These are phyloP conservation scores for Bombus confusus DNA, from an alignment of 1,140 invertebrate genomes.

Conservation along the genomic window DNA sequence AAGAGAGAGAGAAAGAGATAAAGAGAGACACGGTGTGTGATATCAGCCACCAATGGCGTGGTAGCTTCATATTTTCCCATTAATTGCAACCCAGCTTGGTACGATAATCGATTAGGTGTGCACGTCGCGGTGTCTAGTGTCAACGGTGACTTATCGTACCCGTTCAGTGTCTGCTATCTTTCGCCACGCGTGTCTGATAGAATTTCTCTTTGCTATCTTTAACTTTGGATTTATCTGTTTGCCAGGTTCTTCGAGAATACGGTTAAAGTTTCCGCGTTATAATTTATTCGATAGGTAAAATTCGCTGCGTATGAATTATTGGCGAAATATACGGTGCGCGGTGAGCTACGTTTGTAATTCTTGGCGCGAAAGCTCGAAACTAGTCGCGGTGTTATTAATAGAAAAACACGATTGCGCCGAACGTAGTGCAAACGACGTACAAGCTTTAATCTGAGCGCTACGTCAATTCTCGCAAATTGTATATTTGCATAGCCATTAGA, in stretches of 20 bases:
- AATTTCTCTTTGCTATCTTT: background rate
- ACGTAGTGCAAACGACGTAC: too few relatives aligned
- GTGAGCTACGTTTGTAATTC: background rate
- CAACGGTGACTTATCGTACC: background rate
- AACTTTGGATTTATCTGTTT: too few relatives aligned
- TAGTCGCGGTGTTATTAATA: background rate
- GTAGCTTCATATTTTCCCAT: slow-evolving; percentile 35
- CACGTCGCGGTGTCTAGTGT: background rate
- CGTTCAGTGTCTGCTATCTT: background rate
- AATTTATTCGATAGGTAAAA: background rate
- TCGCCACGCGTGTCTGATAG: background rate
- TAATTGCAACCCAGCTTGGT: slow-evolving; percentile 1
- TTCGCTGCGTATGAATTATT: background rate
- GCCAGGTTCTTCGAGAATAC: too few relatives aligned
- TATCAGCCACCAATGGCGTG: background rate
- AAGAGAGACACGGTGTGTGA: background rate
- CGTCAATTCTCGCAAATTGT: background rate
- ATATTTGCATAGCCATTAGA: background rate
- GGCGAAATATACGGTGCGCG: background rate
- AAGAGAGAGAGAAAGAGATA: slow-evolving; percentile 11
- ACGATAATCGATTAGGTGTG: slow-evolving; percentile 22
- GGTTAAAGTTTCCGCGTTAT: background rate
- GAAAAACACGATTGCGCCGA: too few relatives aligned
- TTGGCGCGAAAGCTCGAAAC: background rate
- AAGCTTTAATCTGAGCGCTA: too few relatives aligned